Base-by-base conservation (phyloP, 2,113 vertebrate genomes). In the Pollachius pollachius region DNA sequence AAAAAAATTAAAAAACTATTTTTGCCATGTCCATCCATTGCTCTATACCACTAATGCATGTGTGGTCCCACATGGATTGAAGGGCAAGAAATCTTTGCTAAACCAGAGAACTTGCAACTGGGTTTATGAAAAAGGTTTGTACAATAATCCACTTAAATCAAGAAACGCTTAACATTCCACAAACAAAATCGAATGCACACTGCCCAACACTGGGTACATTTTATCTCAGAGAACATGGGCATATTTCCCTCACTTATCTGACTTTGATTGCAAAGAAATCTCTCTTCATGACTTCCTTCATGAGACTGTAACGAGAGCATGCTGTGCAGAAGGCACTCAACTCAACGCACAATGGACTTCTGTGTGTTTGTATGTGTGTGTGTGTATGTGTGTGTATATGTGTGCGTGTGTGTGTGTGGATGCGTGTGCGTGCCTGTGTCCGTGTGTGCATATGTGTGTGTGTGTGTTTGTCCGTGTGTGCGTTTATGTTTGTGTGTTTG, bases 221-320 rank as follows among this genome's bases (percentile, higher is more conserved):
- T 16, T 70, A 21, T 18, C 34, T 66, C 11, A 71, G 71, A 70
- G 52, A 71, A 66, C 59, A 73, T 41, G 57, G 61, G 77, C 77
- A 72, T 63, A 65, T 59, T 65, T 77, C 71, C 62, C 59, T 74
- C 37, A 16, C 37, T 75, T 19, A 27, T 82, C 77, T 61, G 67
- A 81, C 57, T 64, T 9, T 52, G 60, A 78, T 71, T 66, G 75
- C 64, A 72, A 67, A 86, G 81, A 89, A 85, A 87, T 63, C 68
- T 64, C 27, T 84, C 87, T 89, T 88, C 89, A 83, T 89, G 78
- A 59, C 64, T 64, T 37, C 64, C 64, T 70, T 69, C 48, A 67
- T 71, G 68, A 70, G 76, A 68, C 0, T 52, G 88, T 84, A 90
- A 90, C 77, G 80, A 64, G 87, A 89, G 75, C 82, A 82, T 78